Conservation (phyloP, 2,888 invertebrate genomes). For the Apodemia hepburni region DNA sequence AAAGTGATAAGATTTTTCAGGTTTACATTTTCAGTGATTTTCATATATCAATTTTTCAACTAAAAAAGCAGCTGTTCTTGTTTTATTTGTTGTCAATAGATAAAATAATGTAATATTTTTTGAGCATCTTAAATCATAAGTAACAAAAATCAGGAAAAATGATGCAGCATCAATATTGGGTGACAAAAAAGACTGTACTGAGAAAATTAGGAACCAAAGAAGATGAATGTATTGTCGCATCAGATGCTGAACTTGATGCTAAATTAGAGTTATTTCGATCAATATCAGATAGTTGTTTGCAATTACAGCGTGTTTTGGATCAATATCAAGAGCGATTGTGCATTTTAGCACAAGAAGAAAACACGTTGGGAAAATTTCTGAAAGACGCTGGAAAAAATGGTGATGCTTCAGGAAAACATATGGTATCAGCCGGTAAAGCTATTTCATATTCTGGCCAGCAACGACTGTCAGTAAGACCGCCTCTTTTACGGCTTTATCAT, state of each 20-base stretch:
- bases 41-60: slow-evolving; percentile 15
- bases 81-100: slow-evolving; percentile 8
- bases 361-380: slow-evolving; percentile 95
- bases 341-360: slow-evolving; percentile 96
- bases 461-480: slow-evolving; percentile 91
- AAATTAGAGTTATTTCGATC: slow-evolving; percentile 96
- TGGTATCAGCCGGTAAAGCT: slow-evolving; percentile 87
- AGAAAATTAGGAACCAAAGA: slow-evolving; percentile 97
- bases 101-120: slow-evolving; percentile 1
- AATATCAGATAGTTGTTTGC: slow-evolving; percentile 93
- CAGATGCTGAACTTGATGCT: slow-evolving; percentile 97
- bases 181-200: slow-evolving; percentile 96
- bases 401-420: slow-evolving; percentile 86
- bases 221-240: slow-evolving; percentile 97
- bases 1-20: not conserved
- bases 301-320: slow-evolving; percentile 93
- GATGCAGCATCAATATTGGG: slow-evolving; percentile 98
- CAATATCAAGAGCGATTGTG: slow-evolving; percentile 96
- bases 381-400: slow-evolving; percentile 95
- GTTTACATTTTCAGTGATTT: slow-evolving; percentile 6
- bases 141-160: slow-evolving; percentile 38
- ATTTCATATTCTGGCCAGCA: slow-evolving; percentile 95
- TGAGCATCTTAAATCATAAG: not conserved
- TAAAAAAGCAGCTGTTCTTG: not conserved
- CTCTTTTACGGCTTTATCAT: slow-evolving; percentile 93